These are phyloP conservation scores for Nothocercus nigrocapillus DNA, from an alignment of 2,113 vertebrate species.

Conservation along the genomic window DNA sequence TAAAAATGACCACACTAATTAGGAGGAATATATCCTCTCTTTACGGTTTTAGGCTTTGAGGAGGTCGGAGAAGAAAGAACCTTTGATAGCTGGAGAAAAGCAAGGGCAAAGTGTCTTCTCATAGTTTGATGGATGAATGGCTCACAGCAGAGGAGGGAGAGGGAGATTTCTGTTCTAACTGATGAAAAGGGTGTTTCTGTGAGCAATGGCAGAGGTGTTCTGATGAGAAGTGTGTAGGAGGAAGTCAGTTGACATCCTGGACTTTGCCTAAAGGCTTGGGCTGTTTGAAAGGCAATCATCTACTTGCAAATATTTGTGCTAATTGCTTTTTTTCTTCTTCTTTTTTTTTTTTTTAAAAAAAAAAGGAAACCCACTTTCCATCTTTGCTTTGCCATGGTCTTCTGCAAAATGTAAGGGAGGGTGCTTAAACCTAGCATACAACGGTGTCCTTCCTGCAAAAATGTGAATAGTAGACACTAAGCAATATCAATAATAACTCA, in stretches of 20 bases:
- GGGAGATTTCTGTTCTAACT: background rate
- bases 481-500: background rate
- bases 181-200: background rate
- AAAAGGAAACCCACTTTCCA: background rate
- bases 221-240: background rate
- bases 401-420: background rate
- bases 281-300: background rate
- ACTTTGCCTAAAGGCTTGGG: background rate
- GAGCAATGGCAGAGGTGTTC: background rate
- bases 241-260: background rate
- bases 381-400: background rate
- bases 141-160: background rate
- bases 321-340: background rate
- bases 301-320: background rate
- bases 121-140: background rate
- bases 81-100: constrained; percentile 7
- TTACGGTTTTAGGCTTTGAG: constrained; percentile 24
- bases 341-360: too few species aligned
- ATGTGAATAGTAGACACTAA: background rate
- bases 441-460: background rate
- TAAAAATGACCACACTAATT: constrained; percentile 44
- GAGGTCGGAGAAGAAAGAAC: constrained; percentile 25
- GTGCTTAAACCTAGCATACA: background rate
- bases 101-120: background rate
- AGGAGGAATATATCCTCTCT: background rate